Conservation (phyloP, 1,140 invertebrate species). For the Halesus radiatus region DNA sequence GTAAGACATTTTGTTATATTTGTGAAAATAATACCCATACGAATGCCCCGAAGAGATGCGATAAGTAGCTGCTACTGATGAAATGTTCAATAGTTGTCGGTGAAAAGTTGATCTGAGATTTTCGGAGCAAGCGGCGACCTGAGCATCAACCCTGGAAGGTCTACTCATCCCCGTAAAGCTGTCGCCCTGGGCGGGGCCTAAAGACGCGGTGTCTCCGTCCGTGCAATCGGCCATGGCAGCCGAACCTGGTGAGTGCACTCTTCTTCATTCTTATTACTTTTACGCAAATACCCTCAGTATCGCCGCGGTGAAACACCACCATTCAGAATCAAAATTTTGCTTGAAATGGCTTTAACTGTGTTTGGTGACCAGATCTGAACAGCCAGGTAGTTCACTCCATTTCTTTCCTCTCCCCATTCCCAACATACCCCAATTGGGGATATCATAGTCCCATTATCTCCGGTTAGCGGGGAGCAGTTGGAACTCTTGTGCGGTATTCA, state of each 20-base stretch:
- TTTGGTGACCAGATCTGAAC: too few relatives aligned
- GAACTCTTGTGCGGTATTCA: too few relatives aligned
- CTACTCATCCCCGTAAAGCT: conserved; percentile 37
- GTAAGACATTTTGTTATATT: conserved; percentile 1
- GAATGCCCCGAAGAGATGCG: not conserved
- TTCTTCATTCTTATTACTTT: too few relatives aligned
- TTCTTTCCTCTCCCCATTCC: too few relatives aligned
- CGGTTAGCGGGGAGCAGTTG: too few relatives aligned
- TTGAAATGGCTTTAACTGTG: too few relatives aligned
- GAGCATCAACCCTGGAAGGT: conserved; percentile 24
- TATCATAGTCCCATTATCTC: too few relatives aligned
- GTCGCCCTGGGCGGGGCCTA: conserved; percentile 46
- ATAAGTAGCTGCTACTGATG: not conserved
- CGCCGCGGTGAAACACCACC: too few relatives aligned
- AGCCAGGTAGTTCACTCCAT: too few relatives aligned
- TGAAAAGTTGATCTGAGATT: not conserved
- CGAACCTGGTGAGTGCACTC: conserved; percentile 64
- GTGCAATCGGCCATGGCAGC: conserved; percentile 69
- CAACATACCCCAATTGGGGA: too few relatives aligned
- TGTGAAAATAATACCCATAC: not conserved
- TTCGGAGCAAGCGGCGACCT: not conserved
- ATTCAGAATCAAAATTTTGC: too few relatives aligned
- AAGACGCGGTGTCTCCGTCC: conserved; percentile 63
- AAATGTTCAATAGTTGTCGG: conserved; percentile 5
- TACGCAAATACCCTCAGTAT: too few relatives aligned